phyloP scores from a whole-genome alignment of 23 tunicate genomes.

The Trididemnum clinides region DNA sequence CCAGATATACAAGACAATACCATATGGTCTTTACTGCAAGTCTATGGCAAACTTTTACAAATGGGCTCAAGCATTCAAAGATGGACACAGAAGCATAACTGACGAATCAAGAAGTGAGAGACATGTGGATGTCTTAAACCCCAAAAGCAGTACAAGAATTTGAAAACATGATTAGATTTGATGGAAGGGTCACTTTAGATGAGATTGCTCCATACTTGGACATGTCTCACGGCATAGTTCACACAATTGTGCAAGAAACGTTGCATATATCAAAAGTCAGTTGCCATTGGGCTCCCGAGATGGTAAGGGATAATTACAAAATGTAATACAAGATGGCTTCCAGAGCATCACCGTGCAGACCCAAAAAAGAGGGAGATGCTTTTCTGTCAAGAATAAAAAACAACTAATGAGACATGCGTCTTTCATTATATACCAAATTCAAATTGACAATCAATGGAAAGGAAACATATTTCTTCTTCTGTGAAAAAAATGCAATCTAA shows the following conservation, averaged over 20 bases:
- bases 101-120: neutral
- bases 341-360: neutral
- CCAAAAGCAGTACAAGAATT: neutral
- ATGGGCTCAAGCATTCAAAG: neutral
- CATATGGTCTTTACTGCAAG: no score
- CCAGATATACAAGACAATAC: no score
- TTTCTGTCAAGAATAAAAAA: neutral
- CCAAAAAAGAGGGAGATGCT: neutral
- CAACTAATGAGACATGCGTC: neutral
- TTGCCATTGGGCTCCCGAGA: neutral
- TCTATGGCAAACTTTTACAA: neutral
- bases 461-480: neutral
- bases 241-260: neutral
- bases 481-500: neutral
- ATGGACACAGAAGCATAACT: neutral
- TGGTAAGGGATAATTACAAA: neutral
- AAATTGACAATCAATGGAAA: neutral
- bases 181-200: neutral
- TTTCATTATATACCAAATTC: neutral
- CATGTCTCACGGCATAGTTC: neutral
- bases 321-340: neutral
- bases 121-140: neutral
- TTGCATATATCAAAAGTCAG: neutral
- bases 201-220: neutral
- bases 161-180: neutral